Evolutionary conservation across 1,140 invertebrate genomes (phyloP), one percentile per base, ranked within the genome.

Genomic region (Orussus abietinus): DNA sequence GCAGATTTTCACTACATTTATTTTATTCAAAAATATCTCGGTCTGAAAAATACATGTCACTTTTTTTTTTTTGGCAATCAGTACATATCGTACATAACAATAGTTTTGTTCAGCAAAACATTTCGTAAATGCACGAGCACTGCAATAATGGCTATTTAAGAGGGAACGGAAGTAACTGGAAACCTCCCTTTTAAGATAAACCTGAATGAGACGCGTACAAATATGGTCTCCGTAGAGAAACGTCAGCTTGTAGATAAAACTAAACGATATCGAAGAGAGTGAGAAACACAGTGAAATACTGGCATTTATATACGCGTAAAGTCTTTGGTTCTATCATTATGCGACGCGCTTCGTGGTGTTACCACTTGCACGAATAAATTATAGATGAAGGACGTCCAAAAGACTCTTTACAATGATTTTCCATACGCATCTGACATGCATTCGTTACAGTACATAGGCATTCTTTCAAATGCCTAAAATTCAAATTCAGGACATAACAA

Each of bases 11-110:
- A 52, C 60, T 61, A 64, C 52, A 54, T 52, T 59, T 61, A 49
- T 69, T 69, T 69, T 68, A 68, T 69, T 69, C 52, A 68, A 69
- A 69, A 69, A 69, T 69, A 69, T 59, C 51, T 68, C 40, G 52
- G 54, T 69, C 49, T 66, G 55, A 69, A 69, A 68, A 69, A 68
- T 69, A 69, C 66, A 69, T 57, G 36, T 54, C 25, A 51, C 37
- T 49, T 45, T 40, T 49, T 48, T 40, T 47, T 52, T 61, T 64
- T 60, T 66, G 59, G 59, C 61, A 65, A 64, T 64, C 40, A 53
- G 49, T 49, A n/a, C n/a, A 57, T 59, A 56, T 49, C 47, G 56
- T 57, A 57, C 44, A 57, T 58, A 62, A 66, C 59, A 56, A 60
- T 51, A 38, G 28, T 47, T n/a, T 54, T 42, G 42, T 49, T 31